These are phyloP conservation scores for Montipora capricornis DNA, from an alignment of 64 coral and sea anemone genomes.

Conservation along the genomic window DNA sequence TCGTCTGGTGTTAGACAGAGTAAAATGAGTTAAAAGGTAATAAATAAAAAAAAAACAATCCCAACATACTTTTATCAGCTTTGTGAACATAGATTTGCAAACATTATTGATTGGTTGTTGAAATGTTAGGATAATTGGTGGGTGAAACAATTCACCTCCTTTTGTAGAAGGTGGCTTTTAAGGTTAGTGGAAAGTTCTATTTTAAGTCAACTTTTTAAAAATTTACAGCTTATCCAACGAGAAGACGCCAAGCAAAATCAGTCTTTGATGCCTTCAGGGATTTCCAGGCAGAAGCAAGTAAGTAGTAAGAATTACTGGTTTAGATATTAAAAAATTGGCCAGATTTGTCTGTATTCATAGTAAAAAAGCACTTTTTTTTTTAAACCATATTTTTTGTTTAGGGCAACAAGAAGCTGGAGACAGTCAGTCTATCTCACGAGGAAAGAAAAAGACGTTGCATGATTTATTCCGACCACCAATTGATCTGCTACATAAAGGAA, in stretches of 20 bases:
- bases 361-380: background rate
- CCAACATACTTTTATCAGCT: too few relatives aligned
- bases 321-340: too few relatives aligned
- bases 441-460: conserved; percentile 89
- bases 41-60: too few relatives aligned
- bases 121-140: too few relatives aligned
- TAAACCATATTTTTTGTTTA: conserved; percentile 17
- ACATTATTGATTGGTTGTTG: too few relatives aligned
- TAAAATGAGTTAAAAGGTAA: too few relatives aligned
- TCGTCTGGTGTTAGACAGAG: too few relatives aligned
- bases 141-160: too few relatives aligned
- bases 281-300: conserved; percentile 98
- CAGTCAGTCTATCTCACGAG: conserved; percentile 18
- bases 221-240: conserved; percentile 72
- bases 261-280: conserved; percentile 99
- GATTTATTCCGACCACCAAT: conserved; percentile 96
- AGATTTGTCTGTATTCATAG: background rate
- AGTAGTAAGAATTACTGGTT: conserved; percentile 1
- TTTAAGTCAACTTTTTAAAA: too few relatives aligned
- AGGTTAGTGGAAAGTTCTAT: too few relatives aligned
- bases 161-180: too few relatives aligned
- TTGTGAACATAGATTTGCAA: too few relatives aligned
- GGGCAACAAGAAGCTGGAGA: conserved; percentile 83
- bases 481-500: conserved; percentile 96
- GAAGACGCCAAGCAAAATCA: conserved; percentile 85